Evolutionary conservation across 2,113 vertebrate species (phyloP).

Genomic region (Hippolais icterina): DNA sequence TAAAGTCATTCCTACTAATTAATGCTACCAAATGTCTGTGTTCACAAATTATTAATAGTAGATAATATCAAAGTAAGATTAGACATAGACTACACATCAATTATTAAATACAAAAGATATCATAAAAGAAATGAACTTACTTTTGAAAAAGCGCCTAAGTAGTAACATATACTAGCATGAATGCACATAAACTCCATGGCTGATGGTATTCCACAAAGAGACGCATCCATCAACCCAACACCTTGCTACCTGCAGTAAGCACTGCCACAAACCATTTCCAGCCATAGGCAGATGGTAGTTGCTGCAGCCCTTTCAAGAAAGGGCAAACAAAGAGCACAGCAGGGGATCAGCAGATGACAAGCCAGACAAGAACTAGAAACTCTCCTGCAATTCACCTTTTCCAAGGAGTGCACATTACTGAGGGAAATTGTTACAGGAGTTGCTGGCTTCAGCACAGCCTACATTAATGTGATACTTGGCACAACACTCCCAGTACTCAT

Average conservation of each 20-base stretch:
- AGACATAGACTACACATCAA: not conserved
- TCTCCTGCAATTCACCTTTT: not conserved
- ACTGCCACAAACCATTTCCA: not conserved
- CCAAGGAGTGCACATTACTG: not conserved
- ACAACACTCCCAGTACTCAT: rapidly evolving
- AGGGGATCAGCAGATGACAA: not conserved
- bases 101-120: not conserved
- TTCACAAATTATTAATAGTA: not conserved
- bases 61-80: not conserved
- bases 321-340: not conserved
- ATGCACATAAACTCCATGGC: not conserved
- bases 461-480: not conserved
- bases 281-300: not conserved
- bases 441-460: not conserved
- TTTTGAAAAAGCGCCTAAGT: not conserved
- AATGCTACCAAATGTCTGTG: not conserved
- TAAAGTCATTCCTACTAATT: not conserved
- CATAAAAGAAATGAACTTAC: not conserved
- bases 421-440: not conserved
- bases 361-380: not conserved
- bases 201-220: not conserved
- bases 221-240: not conserved
- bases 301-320: not conserved
- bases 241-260: not conserved
- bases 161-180: not conserved